These are phyloP conservation scores for Eupithecia subfuscata DNA, from an alignment of 2,888 invertebrate genomes.

Conservation along the genomic window DNA sequence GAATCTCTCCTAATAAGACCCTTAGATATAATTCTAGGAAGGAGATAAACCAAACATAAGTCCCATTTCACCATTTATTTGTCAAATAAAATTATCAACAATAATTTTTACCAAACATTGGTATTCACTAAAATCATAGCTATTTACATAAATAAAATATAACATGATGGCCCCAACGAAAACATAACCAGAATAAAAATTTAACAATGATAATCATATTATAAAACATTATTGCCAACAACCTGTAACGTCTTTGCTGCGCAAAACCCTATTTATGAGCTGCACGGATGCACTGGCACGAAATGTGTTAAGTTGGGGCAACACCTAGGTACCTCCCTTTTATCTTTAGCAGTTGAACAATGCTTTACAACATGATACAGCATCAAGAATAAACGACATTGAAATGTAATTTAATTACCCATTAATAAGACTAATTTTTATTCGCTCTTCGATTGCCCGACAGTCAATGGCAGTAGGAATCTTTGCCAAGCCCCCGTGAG, in stretches of 20 bases:
- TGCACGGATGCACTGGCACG: too few species aligned
- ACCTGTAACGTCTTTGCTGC: too few species aligned
- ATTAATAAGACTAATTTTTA: slow-evolving; percentile 27
- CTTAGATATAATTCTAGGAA: not conserved
- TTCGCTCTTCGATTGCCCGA: slow-evolving; percentile 6
- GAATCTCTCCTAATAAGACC: too few species aligned
- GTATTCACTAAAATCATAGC: not conserved
- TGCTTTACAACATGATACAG: not conserved
- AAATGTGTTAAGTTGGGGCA: too few species aligned
- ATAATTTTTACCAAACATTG: slow-evolving; percentile 14
- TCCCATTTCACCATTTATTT: slow-evolving; percentile 59
- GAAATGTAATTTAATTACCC: slow-evolving; percentile 22
- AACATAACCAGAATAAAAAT: slow-evolving; percentile 32
- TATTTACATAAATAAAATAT: slow-evolving; percentile 28
- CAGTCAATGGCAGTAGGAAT: slow-evolving; percentile 21
- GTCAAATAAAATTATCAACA: slow-evolving; percentile 51
- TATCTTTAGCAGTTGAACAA: not conserved
- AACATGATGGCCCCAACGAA: slow-evolving; percentile 30
- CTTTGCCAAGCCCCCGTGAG: slow-evolving; percentile 24
- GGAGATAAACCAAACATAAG: slow-evolving; percentile 32
- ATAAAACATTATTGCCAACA: not conserved
- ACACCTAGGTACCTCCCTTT: not conserved
- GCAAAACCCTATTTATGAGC: too few species aligned
- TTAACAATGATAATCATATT: not conserved
- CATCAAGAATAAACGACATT: slow-evolving; percentile 22